Evolutionary conservation across 1,140 invertebrate species (phyloP), one percentile per base, ranked within the genome.

Genomic region (Aphelenchoides besseyi): DNA sequence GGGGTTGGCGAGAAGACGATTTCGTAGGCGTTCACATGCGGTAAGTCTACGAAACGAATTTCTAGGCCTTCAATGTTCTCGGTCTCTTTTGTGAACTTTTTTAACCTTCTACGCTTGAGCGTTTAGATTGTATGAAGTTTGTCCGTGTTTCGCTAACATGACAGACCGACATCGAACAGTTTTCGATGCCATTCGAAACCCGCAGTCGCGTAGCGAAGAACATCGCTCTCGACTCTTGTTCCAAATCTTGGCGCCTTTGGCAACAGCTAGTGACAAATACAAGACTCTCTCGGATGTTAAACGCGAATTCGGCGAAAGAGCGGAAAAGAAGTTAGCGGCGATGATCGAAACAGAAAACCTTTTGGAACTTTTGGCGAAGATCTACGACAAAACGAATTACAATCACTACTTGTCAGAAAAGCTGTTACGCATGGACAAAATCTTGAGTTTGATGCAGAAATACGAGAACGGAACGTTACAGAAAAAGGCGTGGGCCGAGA

Each of bases 201-300:
- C 79, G 37, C 68, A 72, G 18, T 67, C 62, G 3, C 55, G 48
- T 9, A 69, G 59, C 54, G 76, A 78, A 54, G 78, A 80, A 67
- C 53, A 77, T 1, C 32, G 76, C 8, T 66, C 76, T 3, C 37
- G 72, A 37, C 68, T 75, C 35, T 63, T 78, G 28, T 28, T 71
- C 12, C 62, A 78, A 37, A 35, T 78, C 3, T 37, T 78, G n/a
- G 23, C 2, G 18, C 8, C 28, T 0, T 76, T 61, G 5, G 9
- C 18, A 29, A 18, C n/a, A 2, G 69, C 18, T n/a, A 59, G 48
- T 54, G 62, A 37, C 12, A 61, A 59, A 29, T 81, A 69, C 54
- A 82, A 78, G 69, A 83, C 79, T 12, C 75, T 82, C 53, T 48
- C 67, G 18, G 80, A 83, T 36, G 63, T 85, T 23, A 85, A 80